phyloP scores from a whole-genome alignment of 2,113 vertebrate genomes.

The Calypte anna region DNA sequence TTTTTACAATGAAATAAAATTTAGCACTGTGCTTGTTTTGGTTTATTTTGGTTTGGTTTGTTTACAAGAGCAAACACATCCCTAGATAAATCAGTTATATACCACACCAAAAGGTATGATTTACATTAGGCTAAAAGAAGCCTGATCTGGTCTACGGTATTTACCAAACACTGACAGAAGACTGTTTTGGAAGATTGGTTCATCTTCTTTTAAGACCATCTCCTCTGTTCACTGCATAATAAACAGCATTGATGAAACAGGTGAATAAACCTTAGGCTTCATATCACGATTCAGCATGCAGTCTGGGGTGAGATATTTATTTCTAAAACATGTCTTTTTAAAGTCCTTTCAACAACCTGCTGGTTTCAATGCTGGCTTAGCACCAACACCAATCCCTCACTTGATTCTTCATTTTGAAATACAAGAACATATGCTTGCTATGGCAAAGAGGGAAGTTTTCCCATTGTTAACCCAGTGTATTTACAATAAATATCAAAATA shows the following conservation, averaged over 20 bases:
- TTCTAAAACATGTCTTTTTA: neutral
- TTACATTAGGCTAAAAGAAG: neutral
- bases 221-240: neutral
- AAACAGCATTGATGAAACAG: neutral
- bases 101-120: accelerated
- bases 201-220: neutral
- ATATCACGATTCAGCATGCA: accelerated
- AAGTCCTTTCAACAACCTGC: neutral
- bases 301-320: neutral
- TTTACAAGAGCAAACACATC: neutral
- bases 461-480: neutral
- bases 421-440: neutral
- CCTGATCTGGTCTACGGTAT: neutral
- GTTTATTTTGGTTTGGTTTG: neutral
- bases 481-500: neutral
- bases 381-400: neutral
- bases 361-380: neutral
- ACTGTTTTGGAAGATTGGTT: neutral
- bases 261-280: neutral
- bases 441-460: neutral
- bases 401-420: neutral
- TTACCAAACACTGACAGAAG: neutral
- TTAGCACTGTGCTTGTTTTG: neutral
- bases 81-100: neutral
- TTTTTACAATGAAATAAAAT: neutral